Evolutionary conservation across 2,797 vertebrate genomes (phyloP).

Genomic region (Miichthys miiuy): DNA sequence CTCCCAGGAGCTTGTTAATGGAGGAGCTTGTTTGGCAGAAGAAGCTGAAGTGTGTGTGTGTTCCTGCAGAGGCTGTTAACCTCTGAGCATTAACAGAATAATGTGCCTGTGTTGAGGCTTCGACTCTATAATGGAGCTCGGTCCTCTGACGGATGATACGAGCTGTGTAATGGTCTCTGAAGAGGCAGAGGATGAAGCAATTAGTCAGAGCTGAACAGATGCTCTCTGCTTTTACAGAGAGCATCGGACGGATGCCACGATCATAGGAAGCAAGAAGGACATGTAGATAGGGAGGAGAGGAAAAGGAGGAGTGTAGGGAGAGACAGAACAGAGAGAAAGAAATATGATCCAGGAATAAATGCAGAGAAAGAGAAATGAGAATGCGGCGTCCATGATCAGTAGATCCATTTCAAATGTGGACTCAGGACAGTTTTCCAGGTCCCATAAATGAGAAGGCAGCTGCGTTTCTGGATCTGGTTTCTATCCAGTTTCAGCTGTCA

Average conservation of each 20-base stretch:
- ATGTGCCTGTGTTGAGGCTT: neutral
- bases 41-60: neutral
- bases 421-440: too few species aligned
- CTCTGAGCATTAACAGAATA: constrained; percentile 9
- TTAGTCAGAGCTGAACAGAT: constrained; percentile 32
- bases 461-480: too few species aligned
- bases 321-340: neutral
- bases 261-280: neutral
- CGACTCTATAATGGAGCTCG: neutral
- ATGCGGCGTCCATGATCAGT: too few species aligned
- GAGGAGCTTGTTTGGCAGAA: constrained; percentile 1
- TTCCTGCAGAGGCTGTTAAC: constrained; percentile 2
- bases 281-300: neutral
- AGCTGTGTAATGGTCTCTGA: constrained; percentile 7
- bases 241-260: neutral
- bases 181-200: constrained; percentile 15
- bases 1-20: constrained; percentile 22
- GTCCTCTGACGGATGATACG: neutral
- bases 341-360: neutral
- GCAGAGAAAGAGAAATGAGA: too few species aligned
- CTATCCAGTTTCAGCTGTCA: too few species aligned
- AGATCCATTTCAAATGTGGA: too few species aligned
- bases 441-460: too few species aligned
- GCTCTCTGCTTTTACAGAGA: constrained; percentile 13
- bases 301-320: too few species aligned